phyloP scores from a whole-genome alignment of 2,888 invertebrate species.

The Mechanitis mazaeus region DNA sequence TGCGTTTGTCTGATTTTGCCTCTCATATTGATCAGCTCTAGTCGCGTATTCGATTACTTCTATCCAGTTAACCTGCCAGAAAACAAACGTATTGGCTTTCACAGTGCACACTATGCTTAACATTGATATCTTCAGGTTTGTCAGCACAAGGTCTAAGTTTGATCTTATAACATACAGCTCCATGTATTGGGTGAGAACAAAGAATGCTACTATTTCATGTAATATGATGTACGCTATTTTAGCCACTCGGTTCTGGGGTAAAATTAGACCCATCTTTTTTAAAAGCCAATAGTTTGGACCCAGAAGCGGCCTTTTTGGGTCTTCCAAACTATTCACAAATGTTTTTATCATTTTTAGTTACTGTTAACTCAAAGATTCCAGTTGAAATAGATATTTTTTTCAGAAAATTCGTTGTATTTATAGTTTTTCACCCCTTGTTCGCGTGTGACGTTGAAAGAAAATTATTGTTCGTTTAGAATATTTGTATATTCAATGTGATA shows the following conservation, averaged over 20 bases:
- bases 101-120: constrained; percentile 55
- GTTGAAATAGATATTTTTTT: constrained; percentile 12
- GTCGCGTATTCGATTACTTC: constrained; percentile 53
- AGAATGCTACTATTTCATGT: constrained; percentile 46
- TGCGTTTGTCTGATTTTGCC: constrained; percentile 37
- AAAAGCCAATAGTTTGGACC: constrained; percentile 61
- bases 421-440: constrained; percentile 10
- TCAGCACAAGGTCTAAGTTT: constrained; percentile 52
- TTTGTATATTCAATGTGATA: constrained; percentile 11
- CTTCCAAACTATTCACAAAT: constrained; percentile 44
- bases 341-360: constrained; percentile 38
- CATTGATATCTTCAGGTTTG: constrained; percentile 62
- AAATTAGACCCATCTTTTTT: constrained; percentile 44
- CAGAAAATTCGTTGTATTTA: constrained; percentile 14
- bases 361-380: constrained; percentile 22
- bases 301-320: constrained; percentile 46
- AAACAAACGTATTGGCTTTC: constrained; percentile 51
- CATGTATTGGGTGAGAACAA: constrained; percentile 55
- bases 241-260: constrained; percentile 42
- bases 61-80: constrained; percentile 55
- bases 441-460: constrained; percentile 12
- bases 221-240: constrained; percentile 41
- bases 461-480: constrained; percentile 13
- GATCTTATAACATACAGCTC: constrained; percentile 56
- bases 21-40: constrained; percentile 55